Evolutionary conservation across 1,140 invertebrate species (phyloP).

Genomic region (Diuraphis noxia): DNA sequence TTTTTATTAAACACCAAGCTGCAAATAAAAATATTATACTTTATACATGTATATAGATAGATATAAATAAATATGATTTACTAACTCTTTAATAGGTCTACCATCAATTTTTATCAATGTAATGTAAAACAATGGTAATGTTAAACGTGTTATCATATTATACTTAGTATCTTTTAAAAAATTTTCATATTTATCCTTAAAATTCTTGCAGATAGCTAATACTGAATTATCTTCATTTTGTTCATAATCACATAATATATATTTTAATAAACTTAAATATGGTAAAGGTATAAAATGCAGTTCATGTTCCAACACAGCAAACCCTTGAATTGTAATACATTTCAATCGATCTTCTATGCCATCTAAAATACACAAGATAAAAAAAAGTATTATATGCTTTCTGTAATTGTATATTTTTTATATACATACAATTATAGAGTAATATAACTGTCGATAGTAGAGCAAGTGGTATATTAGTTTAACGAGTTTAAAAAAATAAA

Average conservation of each 20-base stretch:
- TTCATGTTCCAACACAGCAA: conserved; percentile 10
- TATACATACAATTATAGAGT: background rate
- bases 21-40: background rate
- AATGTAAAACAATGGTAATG: conserved; percentile 46
- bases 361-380: conserved; percentile 36
- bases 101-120: conserved; percentile 51
- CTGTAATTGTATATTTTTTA: background rate
- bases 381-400: background rate
- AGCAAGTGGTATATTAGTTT: background rate
- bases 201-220: conserved; percentile 38
- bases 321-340: background rate
- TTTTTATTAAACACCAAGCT: conserved; percentile 37
- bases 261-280: conserved; percentile 31
- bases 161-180: conserved; percentile 47
- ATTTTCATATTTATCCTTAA: conserved; percentile 45
- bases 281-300: conserved; percentile 35
- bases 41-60: background rate
- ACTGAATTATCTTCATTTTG: conserved; percentile 39
- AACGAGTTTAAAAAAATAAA: too few species aligned
- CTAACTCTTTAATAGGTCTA: conserved; percentile 43
- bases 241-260: conserved; percentile 29
- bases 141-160: conserved; percentile 34
- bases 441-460: background rate
- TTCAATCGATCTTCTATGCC: conserved; percentile 34
- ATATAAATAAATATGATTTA: background rate